phyloP scores from a whole-genome alignment of 2,888 invertebrate species.

The Campaea margaritaria region DNA sequence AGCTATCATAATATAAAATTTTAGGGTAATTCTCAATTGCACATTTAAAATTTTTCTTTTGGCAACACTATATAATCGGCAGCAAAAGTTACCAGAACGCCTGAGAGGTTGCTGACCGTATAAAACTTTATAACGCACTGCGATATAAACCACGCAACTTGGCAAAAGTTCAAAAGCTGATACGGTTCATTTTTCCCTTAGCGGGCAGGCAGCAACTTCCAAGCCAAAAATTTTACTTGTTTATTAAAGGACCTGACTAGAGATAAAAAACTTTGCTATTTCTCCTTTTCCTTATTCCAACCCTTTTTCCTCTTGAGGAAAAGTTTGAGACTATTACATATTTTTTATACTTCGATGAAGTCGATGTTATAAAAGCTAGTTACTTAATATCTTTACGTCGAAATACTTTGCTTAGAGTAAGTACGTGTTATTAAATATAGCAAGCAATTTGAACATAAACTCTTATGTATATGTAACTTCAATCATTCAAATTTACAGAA shows the following conservation, averaged over 20 bases:
- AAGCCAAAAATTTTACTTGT: conserved; percentile 33
- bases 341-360: background rate
- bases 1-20: no score
- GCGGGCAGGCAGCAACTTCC: conserved; percentile 17
- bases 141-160: conserved; percentile 40
- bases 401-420: no score
- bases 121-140: conserved; percentile 40
- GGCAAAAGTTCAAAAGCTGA: conserved; percentile 53
- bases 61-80: background rate
- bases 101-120: conserved; percentile 44
- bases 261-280: conserved; percentile 10
- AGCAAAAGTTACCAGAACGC: background rate
- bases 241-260: conserved; percentile 10
- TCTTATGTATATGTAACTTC: no score
- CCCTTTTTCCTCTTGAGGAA: conserved; percentile 23
- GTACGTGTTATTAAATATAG: no score
- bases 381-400: no score
- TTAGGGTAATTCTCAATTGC: no score
- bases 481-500: no score
- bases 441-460: no score
- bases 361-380: no score
- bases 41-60: background rate
- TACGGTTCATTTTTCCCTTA: conserved; percentile 33
- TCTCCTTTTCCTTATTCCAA: conserved; percentile 9
- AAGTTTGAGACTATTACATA: conserved; percentile 10